Evolutionary conservation across 2,888 invertebrate species (phyloP).

Genomic region (Elysia crispata): DNA sequence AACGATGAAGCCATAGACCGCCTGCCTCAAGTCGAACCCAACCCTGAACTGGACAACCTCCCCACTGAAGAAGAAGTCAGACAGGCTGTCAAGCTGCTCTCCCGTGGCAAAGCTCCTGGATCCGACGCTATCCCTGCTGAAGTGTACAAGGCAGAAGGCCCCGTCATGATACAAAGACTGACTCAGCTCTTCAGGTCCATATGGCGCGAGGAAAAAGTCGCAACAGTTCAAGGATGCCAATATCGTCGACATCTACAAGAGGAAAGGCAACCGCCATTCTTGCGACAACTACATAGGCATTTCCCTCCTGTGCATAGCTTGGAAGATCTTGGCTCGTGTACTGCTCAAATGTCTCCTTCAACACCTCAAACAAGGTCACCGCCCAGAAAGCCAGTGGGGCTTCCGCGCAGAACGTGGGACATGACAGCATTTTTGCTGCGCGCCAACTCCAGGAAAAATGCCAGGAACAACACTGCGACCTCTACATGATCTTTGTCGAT

Average conservation of each 20-base stretch:
- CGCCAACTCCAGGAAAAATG: slow-evolving; percentile 51
- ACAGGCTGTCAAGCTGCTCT: slow-evolving; percentile 25
- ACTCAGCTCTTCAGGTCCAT: slow-evolving; percentile 32
- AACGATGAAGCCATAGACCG: slow-evolving; percentile 39
- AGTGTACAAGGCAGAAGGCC: slow-evolving; percentile 43
- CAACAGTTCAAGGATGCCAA: slow-evolving; percentile 52
- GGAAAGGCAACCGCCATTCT: slow-evolving; percentile 33
- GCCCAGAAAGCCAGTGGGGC: slow-evolving; percentile 39
- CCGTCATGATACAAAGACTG: slow-evolving; percentile 38
- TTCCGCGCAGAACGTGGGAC: slow-evolving; percentile 20
- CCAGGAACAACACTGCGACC: slow-evolving; percentile 38
- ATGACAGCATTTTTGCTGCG: slow-evolving; percentile 35
- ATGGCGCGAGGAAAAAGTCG: slow-evolving; percentile 14
- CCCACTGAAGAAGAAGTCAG: neutral
- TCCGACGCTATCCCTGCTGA: slow-evolving; percentile 50
- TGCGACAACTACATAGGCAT: slow-evolving; percentile 49
- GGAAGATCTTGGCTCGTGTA: slow-evolving; percentile 50
- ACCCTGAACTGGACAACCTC: neutral
- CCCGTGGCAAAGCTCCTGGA: slow-evolving; percentile 46
- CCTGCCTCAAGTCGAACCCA: neutral
- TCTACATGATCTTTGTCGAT: slow-evolving; percentile 52
- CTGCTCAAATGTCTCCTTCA: slow-evolving; percentile 43
- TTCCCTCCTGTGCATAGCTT: slow-evolving; percentile 45
- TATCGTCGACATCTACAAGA: slow-evolving; percentile 42
- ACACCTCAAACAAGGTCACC: slow-evolving; percentile 18